phyloP scores from a whole-genome alignment of 2,888 invertebrate species.

The Apoda limacodes region DNA sequence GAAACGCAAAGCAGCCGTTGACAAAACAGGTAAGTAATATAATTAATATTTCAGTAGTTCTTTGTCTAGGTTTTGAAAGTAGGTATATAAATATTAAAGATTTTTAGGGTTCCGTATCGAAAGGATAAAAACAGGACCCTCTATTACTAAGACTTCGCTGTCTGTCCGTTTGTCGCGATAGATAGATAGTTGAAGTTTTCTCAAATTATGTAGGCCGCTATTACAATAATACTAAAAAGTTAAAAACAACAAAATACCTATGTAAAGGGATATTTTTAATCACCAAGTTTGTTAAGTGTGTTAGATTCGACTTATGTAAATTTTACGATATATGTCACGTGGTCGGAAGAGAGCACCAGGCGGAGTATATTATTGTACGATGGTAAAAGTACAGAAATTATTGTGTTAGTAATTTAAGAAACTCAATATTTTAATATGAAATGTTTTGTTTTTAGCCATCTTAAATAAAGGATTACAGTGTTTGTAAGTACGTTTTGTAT shows the following conservation, averaged over 20 bases:
- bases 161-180: constrained; percentile 4
- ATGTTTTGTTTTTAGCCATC: constrained; percentile 13
- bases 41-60: constrained; percentile 13
- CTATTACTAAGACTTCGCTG: constrained; percentile 2
- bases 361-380: constrained; percentile 13
- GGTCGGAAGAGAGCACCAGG: constrained; percentile 12
- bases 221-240: constrained; percentile 13
- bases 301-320: constrained; percentile 13
- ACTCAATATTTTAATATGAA: constrained; percentile 13
- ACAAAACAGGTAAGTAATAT: constrained; percentile 11
- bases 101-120: constrained; percentile 12
- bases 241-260: constrained; percentile 13
- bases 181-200: constrained; percentile 13
- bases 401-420: constrained; percentile 13
- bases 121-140: constrained; percentile 11
- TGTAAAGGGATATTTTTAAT: constrained; percentile 11
- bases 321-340: constrained; percentile 12
- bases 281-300: constrained; percentile 11
- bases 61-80: constrained; percentile 12
- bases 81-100: constrained; percentile 10
- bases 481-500: constrained; percentile 11
- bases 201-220: constrained; percentile 14
- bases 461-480: constrained; percentile 5
- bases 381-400: constrained; percentile 14
- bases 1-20: constrained; percentile 9